These are phyloP conservation scores for Pipistrellus pipistrellus DNA, from an alignment of 2,797 vertebrate species.

Conservation along the genomic window DNA sequence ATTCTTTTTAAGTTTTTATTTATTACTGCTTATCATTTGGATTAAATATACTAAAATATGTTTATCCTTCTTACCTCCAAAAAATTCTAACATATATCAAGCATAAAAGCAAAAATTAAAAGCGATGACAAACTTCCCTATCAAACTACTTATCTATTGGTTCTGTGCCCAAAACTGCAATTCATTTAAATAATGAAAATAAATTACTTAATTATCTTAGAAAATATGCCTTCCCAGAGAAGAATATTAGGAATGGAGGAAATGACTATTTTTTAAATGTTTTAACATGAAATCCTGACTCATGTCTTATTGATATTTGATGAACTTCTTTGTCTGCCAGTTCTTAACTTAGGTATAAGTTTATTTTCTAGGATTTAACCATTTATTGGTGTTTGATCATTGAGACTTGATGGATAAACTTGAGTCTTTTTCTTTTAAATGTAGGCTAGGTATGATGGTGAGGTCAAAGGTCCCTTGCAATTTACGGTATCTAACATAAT, in stretches of 20 bases:
- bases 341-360: neutral
- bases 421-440: constrained; percentile 33
- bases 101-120: neutral
- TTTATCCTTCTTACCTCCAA: neutral
- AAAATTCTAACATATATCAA: neutral
- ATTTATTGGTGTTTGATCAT: neutral
- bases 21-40: constrained; percentile 10
- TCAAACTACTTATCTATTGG: neutral
- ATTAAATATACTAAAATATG: neutral
- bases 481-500: neutral
- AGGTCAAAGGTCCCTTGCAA: neutral
- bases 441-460: neutral
- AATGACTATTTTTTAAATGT: constrained; percentile 13
- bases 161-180: constrained; percentile 7
- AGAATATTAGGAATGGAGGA: constrained; percentile 68
- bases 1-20: constrained; percentile 1
- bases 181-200: constrained; percentile 57
- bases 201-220: constrained; percentile 62
- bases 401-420: constrained; percentile 14
- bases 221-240: constrained; percentile 55
- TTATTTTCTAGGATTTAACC: neutral
- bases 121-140: neutral
- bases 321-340: neutral
- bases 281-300: constrained; percentile 58
- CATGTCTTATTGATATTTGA: constrained; percentile 12